Conservation (phyloP, 2,113 vertebrate genomes). For the Malurus elegans region DNA sequence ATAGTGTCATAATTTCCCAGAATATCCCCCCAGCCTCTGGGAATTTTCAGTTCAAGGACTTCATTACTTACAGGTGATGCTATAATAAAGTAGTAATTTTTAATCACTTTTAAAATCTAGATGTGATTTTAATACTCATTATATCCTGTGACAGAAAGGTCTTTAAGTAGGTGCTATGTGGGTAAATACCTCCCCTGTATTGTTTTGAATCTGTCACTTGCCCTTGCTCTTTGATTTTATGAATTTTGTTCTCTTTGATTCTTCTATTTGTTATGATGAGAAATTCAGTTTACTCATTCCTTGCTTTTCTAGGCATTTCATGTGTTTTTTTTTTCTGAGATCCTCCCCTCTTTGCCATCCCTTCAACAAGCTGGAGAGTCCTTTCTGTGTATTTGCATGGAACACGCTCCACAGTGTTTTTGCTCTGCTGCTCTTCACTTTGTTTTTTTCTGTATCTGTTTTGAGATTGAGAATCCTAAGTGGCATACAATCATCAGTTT, state of each 20-base stretch:
- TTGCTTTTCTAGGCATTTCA: not conserved
- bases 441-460: not conserved
- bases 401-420: accelerated
- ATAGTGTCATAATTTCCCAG: not conserved
- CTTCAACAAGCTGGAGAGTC: not conserved
- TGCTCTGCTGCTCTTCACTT: not conserved
- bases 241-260: not conserved
- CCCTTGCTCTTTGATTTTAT: not conserved
- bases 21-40: not conserved
- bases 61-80: not conserved
- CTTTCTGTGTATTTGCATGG: not conserved
- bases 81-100: not conserved
- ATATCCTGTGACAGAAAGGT: not conserved
- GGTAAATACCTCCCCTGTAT: not conserved
- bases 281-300: not conserved
- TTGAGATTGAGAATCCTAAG: not conserved
- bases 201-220: not conserved
- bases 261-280: not conserved
- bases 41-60: not conserved
- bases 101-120: not conserved
- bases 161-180: not conserved
- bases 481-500: not conserved
- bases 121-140: not conserved
- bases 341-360: not conserved
- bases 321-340: not conserved